A percentile compares a stretch with the other conserved stretches of the same genome.
Conservation (phyloP, 2,797 vertebrate species). For the Anabas testudineus region DNA sequence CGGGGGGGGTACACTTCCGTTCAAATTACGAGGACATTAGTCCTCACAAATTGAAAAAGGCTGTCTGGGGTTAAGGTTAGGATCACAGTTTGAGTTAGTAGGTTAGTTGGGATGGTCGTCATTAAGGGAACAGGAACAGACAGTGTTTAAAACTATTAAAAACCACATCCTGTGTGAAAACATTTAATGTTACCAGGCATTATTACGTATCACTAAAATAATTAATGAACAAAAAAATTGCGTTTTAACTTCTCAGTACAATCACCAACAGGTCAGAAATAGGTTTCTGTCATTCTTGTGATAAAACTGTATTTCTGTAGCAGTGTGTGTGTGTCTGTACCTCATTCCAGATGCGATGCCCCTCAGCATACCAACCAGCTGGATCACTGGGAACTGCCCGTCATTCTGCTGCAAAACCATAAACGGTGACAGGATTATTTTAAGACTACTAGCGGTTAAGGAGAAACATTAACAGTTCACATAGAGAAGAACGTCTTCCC, state of each 20-base stretch:
- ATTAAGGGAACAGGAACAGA: no score
- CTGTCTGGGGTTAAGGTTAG: neutral
- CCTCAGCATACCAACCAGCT: conserved; percentile 92
- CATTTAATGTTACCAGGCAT: conserved; percentile 10
- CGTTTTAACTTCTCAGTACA: conserved; percentile 32
- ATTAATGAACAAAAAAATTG: no score
- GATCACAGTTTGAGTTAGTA: neutral
- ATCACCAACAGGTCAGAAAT: conserved; percentile 27
- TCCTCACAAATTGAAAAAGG: neutral
- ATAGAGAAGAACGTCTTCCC: conserved; percentile 1
- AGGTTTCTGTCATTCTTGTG: conserved; percentile 17
- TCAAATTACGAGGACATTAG: neutral
- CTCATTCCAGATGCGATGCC: conserved; percentile 95
- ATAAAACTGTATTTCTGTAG: conserved; percentile 27
- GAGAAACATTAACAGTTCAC: conserved; percentile 7
- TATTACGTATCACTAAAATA: conserved; percentile 5
- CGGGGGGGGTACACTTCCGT: neutral
- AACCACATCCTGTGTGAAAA: neutral
- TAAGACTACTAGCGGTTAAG: conserved; percentile 19
- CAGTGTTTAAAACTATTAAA: no score
- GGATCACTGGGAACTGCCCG: conserved; percentile 89
- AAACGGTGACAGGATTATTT: conserved; percentile 49
- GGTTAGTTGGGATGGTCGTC: no score
- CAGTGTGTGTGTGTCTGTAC: conserved; percentile 69
- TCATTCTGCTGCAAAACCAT: conserved; percentile 88